Base-by-base conservation (phyloP, 2,888 invertebrate species). In the Trissolcus japonicus region DNA sequence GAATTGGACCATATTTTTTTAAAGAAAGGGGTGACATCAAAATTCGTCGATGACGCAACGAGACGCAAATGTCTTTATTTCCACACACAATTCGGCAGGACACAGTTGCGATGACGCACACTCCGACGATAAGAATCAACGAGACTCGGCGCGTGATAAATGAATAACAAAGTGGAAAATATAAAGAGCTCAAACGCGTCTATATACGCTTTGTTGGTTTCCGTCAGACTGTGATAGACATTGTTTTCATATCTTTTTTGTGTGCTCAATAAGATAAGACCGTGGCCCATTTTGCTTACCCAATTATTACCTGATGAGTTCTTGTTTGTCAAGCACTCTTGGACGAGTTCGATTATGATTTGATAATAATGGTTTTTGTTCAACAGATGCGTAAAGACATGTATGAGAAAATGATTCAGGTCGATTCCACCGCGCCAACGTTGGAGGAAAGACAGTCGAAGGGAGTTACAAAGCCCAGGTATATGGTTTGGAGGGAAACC, bases 341-440 rank as follows among this genome's bases (percentile, higher is more conserved):
- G 4, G 25, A 4, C 35, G 6, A 11, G 1, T 9, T 35, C 11
- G 25, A 25, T 35, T 11, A 9, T 35, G 9, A 11, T 35, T 35
- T 35, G 9, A 46, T 46, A 0, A 43, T 43, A 2, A 43, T 6
- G 14, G 0, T 46, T 46, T 46, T 14, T 1, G 4, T 46, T 46
- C 9, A 13, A 25, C 81, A 87, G 87, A 75, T 88, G 40, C 82
- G 88, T 11, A 88, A 96, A 94, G 98, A 98, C 87, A 97, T 98
- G 98, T 98, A 97, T 87, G 96, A 98, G 84, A 98, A 98, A 90
- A 98, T 98, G 98, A 94, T 97, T 78, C 96, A 97, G 88, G 95
- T 98, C 56, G 97, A 98, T 88, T 93, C 94, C 1, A 92, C 91
- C 80, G 98, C 98, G 0, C 98, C 98, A 3, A 95, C 94, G 35